Evolutionary conservation across 2,888 invertebrate genomes (phyloP).

Genomic region (Lasioglossum morio): DNA sequence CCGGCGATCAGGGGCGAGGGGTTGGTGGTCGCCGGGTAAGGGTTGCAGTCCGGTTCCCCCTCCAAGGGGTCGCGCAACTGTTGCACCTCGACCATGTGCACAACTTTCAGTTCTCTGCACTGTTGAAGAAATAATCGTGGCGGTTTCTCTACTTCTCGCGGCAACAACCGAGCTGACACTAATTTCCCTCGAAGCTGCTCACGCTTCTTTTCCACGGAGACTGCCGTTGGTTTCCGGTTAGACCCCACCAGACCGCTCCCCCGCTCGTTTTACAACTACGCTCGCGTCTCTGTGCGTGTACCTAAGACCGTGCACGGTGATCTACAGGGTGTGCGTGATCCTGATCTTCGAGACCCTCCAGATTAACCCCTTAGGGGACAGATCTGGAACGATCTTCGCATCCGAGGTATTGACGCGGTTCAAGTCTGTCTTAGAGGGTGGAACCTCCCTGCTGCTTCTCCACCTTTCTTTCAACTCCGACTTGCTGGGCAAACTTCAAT

Average conservation of each 20-base stretch:
- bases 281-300: neutral
- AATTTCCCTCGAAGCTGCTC: slow-evolving; percentile 59
- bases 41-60: slow-evolving; percentile 67
- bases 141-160: slow-evolving; percentile 46
- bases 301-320: slow-evolving; percentile 4
- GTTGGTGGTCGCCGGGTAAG: slow-evolving; percentile 65
- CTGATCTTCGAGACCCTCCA: slow-evolving; percentile 40
- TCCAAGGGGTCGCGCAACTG: slow-evolving; percentile 70
- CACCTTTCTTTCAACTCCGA: neutral
- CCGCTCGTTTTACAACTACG: slow-evolving; percentile 46
- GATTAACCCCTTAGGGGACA: slow-evolving; percentile 28
- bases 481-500: neutral
- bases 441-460: neutral
- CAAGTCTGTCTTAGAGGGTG: slow-evolving; percentile 37
- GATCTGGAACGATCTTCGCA: slow-evolving; percentile 32
- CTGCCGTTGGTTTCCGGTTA: slow-evolving; percentile 60
- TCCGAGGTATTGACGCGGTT: slow-evolving; percentile 48
- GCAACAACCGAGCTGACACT: slow-evolving; percentile 60
- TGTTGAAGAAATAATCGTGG: neutral
- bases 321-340: slow-evolving; percentile 24
- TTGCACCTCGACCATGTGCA: slow-evolving; percentile 75
- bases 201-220: slow-evolving; percentile 58
- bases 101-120: slow-evolving; percentile 24
- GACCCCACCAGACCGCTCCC: slow-evolving; percentile 54
- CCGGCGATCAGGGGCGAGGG: slow-evolving; percentile 56